Percentiles rank a stretch among this genome's conserved stretches.
Evolutionary conservation across 1,140 invertebrate genomes (phyloP).

Genomic region (Camponotus vicinus): DNA sequence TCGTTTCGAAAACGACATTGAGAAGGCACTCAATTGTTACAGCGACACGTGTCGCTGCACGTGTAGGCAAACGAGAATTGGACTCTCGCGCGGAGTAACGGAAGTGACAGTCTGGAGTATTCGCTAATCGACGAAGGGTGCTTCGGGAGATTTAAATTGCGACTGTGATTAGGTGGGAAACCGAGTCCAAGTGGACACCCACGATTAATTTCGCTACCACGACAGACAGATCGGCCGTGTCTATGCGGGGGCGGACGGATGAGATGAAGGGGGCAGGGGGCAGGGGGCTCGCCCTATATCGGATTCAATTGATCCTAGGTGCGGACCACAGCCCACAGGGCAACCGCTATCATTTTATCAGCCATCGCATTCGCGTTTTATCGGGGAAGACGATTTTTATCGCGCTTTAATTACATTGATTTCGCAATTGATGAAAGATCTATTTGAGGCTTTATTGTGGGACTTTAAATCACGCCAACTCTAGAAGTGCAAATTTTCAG

Average conservation of each 20-base stretch:
- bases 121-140: slow-evolving; percentile 58
- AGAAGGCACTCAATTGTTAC: slow-evolving; percentile 19
- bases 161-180: slow-evolving; percentile 78
- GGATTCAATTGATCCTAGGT: slow-evolving; percentile 74
- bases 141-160: slow-evolving; percentile 62
- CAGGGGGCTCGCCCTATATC: slow-evolving; percentile 3
- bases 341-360: slow-evolving; percentile 50
- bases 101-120: slow-evolving; percentile 46
- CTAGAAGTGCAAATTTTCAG: not conserved
- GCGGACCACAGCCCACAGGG: no score
- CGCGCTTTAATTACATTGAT: slow-evolving; percentile 32
- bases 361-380: not conserved
- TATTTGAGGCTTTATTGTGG: not conserved
- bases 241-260: not conserved
- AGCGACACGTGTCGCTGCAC: slow-evolving; percentile 9
- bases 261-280: not conserved
- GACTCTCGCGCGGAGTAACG: slow-evolving; percentile 4
- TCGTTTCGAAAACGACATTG: slow-evolving; percentile 2
- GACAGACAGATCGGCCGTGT: slow-evolving; percentile 56
- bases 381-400: not conserved
- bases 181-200: slow-evolving; percentile 74
- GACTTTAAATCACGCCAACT: not conserved
- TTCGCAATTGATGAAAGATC: not conserved
- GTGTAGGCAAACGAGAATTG: slow-evolving; percentile 27
- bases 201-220: slow-evolving; percentile 76